Evolutionary conservation across 2,888 invertebrate species (phyloP).

Genomic region (Ectobius pallidus): DNA sequence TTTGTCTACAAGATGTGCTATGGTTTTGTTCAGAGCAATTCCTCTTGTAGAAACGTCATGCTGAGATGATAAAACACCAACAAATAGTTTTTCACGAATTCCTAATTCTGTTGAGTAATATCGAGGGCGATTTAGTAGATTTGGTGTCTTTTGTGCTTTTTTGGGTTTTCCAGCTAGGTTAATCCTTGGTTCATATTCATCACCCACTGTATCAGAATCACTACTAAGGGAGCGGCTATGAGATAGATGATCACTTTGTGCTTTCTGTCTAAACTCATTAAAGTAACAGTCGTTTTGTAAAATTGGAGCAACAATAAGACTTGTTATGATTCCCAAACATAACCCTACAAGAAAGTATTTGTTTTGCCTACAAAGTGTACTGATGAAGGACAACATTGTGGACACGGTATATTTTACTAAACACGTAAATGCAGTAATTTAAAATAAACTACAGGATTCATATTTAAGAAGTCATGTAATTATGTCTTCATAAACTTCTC

Average conservation of each 20-base stretch:
- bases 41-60: conserved; percentile 75
- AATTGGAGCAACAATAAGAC: conserved; percentile 59
- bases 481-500: too few species aligned
- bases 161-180: conserved; percentile 57
- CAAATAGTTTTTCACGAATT: conserved; percentile 86
- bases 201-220: conserved; percentile 42
- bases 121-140: conserved; percentile 79
- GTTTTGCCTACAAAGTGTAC: conserved; percentile 50
- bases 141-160: conserved; percentile 58
- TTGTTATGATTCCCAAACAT: conserved; percentile 62
- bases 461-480: too few species aligned
- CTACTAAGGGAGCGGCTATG: conserved; percentile 16
- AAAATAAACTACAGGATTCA: too few species aligned
- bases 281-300: conserved; percentile 50
- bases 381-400: conserved; percentile 29
- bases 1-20: conserved; percentile 83
- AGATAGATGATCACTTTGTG: conserved; percentile 34
- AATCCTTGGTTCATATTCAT: conserved; percentile 57
- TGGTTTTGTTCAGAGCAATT: conserved; percentile 85
- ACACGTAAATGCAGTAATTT: background rate
- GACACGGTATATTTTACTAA: conserved; percentile 11
- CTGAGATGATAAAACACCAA: conserved; percentile 82
- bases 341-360: conserved; percentile 64
- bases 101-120: conserved; percentile 96
- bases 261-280: conserved; percentile 12